Evolutionary conservation across 2,113 vertebrate species (phyloP).

Genomic region (Microcebus jonahi): DNA sequence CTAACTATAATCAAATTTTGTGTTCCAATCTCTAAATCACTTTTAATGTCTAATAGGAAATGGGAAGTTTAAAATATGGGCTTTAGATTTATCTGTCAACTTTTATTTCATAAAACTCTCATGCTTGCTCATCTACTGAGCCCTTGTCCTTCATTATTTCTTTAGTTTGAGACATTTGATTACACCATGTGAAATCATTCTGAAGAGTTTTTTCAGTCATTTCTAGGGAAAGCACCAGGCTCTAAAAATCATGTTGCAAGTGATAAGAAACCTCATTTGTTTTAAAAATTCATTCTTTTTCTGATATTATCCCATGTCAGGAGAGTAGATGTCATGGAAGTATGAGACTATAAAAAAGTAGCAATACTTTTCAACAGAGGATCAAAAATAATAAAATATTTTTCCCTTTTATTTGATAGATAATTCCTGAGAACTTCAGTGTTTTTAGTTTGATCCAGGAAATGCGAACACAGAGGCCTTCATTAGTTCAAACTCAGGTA

Average conservation of each 20-base stretch:
- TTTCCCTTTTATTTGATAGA: slow-evolving; percentile 84
- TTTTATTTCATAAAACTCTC: slow-evolving; percentile 21
- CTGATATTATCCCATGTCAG: not conserved
- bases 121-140: not conserved
- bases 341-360: not conserved
- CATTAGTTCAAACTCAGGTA: slow-evolving; percentile 97
- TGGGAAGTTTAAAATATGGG: not conserved
- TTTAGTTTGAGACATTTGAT: slow-evolving; percentile 18
- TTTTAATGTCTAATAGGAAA: not conserved
- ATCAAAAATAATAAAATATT: slow-evolving; percentile 44
- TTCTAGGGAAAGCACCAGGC: not conserved
- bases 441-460: slow-evolving; percentile 92
- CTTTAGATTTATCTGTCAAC: not conserved
- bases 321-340: not conserved
- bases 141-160: not conserved
- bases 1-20: not conserved
- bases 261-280: not conserved
- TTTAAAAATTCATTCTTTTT: not conserved
- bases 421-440: slow-evolving; percentile 92
- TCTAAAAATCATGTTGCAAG: not conserved
- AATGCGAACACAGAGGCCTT: slow-evolving; percentile 96
- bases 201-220: slow-evolving; percentile 5
- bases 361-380: slow-evolving; percentile 23
- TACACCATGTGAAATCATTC: not conserved
- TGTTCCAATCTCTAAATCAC: not conserved